phyloP scores from a whole-genome alignment of 2,113 vertebrate species.

The Mohoua ochrocephala region DNA sequence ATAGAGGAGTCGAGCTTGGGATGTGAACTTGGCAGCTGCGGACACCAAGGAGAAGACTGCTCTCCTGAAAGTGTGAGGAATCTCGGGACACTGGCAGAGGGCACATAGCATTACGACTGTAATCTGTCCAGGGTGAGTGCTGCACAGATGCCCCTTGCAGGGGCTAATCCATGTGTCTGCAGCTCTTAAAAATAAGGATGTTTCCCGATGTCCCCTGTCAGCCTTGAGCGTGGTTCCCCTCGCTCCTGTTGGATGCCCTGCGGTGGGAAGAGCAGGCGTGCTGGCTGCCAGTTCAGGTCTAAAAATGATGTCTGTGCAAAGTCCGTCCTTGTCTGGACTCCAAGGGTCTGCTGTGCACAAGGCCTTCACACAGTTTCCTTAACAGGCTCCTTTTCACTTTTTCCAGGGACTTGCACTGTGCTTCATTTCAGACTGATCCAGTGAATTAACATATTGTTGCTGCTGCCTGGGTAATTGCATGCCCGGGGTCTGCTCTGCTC shows the following conservation, averaged over 20 bases:
- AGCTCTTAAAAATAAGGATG: not conserved
- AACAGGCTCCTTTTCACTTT: slow-evolving; percentile 61
- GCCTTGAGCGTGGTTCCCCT: not conserved
- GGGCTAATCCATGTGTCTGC: not conserved
- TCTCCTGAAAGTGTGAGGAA: not conserved
- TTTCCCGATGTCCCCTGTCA: not conserved
- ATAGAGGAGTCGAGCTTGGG: not conserved
- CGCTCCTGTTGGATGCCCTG: not conserved
- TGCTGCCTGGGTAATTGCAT: slow-evolving; percentile 51
- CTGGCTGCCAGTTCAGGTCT: slow-evolving; percentile 27
- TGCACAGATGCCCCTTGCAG: not conserved
- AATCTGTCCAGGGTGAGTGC: not conserved
- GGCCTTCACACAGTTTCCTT: slow-evolving; percentile 44
- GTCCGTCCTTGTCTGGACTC: slow-evolving; percentile 39
- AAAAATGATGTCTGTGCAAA: slow-evolving; percentile 15
- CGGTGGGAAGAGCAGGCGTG: not conserved
- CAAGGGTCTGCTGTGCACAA: slow-evolving; percentile 11
- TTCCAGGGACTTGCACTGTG: slow-evolving; percentile 40
- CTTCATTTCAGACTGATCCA: slow-evolving; percentile 46
- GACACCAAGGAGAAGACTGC: not conserved
- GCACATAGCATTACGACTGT: fast-evolving
- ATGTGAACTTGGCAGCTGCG: not conserved
- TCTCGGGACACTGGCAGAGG: not conserved
- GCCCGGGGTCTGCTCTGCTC: not conserved
- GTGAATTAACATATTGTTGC: slow-evolving; percentile 66